phyloP scores from a whole-genome alignment of 1,140 invertebrate species.

The Bradysia coprophila region DNA sequence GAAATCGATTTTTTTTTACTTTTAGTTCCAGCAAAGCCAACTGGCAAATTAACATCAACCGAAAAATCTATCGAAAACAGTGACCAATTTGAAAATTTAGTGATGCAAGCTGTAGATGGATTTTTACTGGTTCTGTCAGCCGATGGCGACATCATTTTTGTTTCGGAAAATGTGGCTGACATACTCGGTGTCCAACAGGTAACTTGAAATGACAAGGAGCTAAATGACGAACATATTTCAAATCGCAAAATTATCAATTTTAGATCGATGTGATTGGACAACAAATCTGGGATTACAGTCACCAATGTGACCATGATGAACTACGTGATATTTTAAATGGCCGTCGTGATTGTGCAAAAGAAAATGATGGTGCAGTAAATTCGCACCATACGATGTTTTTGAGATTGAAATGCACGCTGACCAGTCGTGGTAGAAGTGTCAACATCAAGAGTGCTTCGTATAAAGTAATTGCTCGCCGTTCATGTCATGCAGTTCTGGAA shows the following conservation, averaged over 20 bases:
- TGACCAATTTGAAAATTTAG: slow-evolving; percentile 8
- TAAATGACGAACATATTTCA: neutral
- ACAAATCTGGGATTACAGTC: slow-evolving; percentile 82
- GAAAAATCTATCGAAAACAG: no score
- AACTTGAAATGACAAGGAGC: slow-evolving; percentile 6
- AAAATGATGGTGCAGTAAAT: slow-evolving; percentile 15
- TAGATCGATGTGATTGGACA: slow-evolving; percentile 89
- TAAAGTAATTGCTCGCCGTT: slow-evolving; percentile 54
- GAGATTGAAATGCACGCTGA: slow-evolving; percentile 80
- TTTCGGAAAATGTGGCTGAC: slow-evolving; percentile 78
- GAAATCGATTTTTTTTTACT: no score
- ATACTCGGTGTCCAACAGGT: slow-evolving; percentile 84
- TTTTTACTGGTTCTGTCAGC: slow-evolving; percentile 69
- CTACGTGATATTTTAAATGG: slow-evolving; percentile 52
- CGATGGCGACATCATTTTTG: slow-evolving; percentile 79
- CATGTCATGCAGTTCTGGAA: no score
- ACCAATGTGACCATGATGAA: slow-evolving; percentile 90
- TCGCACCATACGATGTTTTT: slow-evolving; percentile 47
- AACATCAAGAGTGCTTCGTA: slow-evolving; percentile 86
- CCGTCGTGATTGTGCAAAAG: slow-evolving; percentile 12
- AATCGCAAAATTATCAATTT: slow-evolving; percentile 12
- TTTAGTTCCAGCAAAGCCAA: no score
- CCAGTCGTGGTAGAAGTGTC: slow-evolving; percentile 74
- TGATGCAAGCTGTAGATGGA: slow-evolving; percentile 56
- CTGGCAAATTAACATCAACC: no score